phyloP scores from a whole-genome alignment of 2,797 vertebrate genomes.

The Sebastes trivittatus region DNA sequence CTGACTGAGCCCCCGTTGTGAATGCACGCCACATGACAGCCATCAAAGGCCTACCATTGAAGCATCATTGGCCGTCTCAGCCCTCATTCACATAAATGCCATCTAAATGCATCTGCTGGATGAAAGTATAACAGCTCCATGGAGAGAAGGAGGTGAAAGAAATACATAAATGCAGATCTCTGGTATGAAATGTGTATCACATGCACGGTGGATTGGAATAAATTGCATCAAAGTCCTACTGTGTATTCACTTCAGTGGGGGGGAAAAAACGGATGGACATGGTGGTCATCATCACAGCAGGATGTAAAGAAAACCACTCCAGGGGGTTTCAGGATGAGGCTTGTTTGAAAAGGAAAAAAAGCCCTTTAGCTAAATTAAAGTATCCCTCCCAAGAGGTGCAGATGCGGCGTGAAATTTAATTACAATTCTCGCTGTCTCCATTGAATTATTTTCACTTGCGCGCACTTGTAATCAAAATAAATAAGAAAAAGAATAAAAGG shows the following conservation, averaged over 20 bases:
- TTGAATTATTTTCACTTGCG: constrained; percentile 34
- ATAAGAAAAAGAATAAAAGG: constrained; percentile 44
- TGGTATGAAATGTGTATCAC: constrained; percentile 14
- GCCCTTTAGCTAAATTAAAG: constrained; percentile 56
- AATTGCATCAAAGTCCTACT: constrained; percentile 38
- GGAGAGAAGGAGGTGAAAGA: neutral
- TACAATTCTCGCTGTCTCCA: constrained; percentile 19
- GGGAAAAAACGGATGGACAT: neutral
- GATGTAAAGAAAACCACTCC: constrained; percentile 36
- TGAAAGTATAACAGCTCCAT: neutral
- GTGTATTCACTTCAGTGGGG: constrained; percentile 13
- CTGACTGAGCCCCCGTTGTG: neutral
- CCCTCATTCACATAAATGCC: constrained; percentile 32
- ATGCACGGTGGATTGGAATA: constrained; percentile 3
- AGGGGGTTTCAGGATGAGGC: constrained; percentile 34
- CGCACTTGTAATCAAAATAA: constrained; percentile 46
- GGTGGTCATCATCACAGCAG: constrained; percentile 53
- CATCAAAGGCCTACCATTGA: constrained; percentile 22
- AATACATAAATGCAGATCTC: constrained; percentile 5
- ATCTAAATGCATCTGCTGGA: neutral
- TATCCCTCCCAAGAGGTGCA: constrained; percentile 34
- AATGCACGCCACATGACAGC: constrained; percentile 15
- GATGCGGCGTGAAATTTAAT: constrained; percentile 48
- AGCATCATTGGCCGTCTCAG: constrained; percentile 19
- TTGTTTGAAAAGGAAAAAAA: constrained; percentile 44